These are phyloP conservation scores for Meloidogyne chitwoodi DNA, from an alignment of 1,140 invertebrate species.

Conservation along the genomic window DNA sequence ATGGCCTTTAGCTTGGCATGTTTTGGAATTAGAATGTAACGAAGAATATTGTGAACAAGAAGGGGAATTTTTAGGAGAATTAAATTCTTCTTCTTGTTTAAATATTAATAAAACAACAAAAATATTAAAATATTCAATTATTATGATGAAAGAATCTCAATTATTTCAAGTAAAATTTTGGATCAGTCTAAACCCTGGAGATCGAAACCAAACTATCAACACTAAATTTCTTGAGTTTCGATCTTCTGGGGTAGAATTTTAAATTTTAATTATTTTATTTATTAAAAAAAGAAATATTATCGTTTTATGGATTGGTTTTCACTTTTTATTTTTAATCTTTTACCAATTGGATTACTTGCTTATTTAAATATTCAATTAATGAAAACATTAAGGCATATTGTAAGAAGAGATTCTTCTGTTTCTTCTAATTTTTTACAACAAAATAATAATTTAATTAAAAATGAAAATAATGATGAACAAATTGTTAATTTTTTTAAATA, in stretches of 20 bases:
- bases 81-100: background rate
- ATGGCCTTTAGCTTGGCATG: background rate
- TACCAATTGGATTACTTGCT: conserved; percentile 47
- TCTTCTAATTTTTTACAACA: conserved; percentile 1
- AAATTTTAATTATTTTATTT: too few relatives aligned
- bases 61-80: background rate
- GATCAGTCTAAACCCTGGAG: too few relatives aligned
- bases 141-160: background rate
- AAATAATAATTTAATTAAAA: too few relatives aligned
- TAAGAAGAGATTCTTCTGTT: conserved; percentile 44
- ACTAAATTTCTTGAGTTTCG: too few relatives aligned
- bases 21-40: background rate
- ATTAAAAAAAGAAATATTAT: conserved; percentile 49
- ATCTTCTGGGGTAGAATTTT: too few relatives aligned
- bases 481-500: conserved; percentile 8
- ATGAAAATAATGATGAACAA: conserved; percentile 8
- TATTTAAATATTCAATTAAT: conserved; percentile 48
- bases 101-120: background rate
- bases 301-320: conserved; percentile 54
- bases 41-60: background rate
- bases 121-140: background rate
- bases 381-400: conserved; percentile 48
- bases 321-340: conserved; percentile 50
- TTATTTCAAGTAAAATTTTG: background rate
- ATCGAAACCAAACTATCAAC: too few relatives aligned